Conservation (phyloP, 1,140 invertebrate genomes). For the Scaptomyza montana region DNA sequence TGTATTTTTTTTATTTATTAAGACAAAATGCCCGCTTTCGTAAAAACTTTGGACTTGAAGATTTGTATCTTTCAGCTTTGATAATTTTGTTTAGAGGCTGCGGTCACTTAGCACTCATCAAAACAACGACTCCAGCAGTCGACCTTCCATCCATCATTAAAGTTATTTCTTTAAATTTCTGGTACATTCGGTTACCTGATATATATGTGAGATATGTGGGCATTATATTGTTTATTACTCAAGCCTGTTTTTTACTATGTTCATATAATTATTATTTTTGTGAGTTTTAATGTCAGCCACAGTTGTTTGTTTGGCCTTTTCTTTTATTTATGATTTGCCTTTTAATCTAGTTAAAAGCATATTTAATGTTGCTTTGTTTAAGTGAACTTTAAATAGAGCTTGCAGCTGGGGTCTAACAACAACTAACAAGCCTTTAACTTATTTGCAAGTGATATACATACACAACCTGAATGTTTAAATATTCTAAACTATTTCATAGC, state of each 20-base stretch:
- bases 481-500: too few species aligned
- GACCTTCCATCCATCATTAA: constrained; percentile 60
- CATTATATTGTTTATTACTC: constrained; percentile 51
- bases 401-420: neutral
- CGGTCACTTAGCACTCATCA: constrained; percentile 58
- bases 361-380: constrained; percentile 32
- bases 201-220: constrained; percentile 38
- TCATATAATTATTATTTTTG: constrained; percentile 4
- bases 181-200: constrained; percentile 26
- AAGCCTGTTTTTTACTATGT: neutral
- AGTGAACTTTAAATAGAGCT: constrained; percentile 38
- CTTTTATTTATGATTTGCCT: constrained; percentile 64
- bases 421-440: neutral
- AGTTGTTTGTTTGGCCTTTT: constrained; percentile 57
- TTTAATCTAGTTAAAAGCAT: constrained; percentile 56
- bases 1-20: neutral
- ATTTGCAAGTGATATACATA: too few species aligned
- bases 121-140: constrained; percentile 58
- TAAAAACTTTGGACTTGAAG: constrained; percentile 47
- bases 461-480: too few species aligned
- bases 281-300: constrained; percentile 18
- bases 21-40: neutral
- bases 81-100: constrained; percentile 54
- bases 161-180: constrained; percentile 37
- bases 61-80: constrained; percentile 41